Evolutionary conservation across 30 jellyfish, hydroid and myxozoan genomes (phyloP), one percentile per base, ranked within the genome.

Genomic region (Hydractinia echinata): DNA sequence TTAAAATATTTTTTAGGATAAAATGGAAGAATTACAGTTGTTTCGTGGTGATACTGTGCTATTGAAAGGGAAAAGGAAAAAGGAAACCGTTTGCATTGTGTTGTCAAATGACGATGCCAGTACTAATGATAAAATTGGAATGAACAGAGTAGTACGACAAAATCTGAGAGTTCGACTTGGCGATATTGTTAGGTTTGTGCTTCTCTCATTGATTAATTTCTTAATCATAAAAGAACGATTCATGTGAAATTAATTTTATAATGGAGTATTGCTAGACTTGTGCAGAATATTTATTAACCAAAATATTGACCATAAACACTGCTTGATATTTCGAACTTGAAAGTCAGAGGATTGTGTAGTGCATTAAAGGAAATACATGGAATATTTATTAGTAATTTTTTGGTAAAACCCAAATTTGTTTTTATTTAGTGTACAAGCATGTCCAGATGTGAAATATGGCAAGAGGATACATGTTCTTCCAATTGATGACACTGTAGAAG

Each of bases 371-470:
- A 30, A 30, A 30, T 30, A 30, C 44, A 30, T 30, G 44, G 44
- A 30, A 30, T 30, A 30, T 30, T 30, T 30, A 1, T 30, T 30
- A 30, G 44, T 2, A 30, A 30, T 30, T 30, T n/a, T 30, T 30
- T 30, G 44, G 44, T 30, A 30, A 30, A 30, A 30, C 44, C 44
- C 2, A 1, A 30, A 30, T 30, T 30, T 30, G 7, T 72, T 68
- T 7, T 7, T 60, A 49, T 30, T 5, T 72, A 92, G 99, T 84
- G 90, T 94, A 7, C 97, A 88, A 69, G 88, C 96, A 5, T 94
- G 96, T 64, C 97, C 97, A 9, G 99, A 95, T 86, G 99, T 95
- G 48, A 88, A 88, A 74, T 95, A 95, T 89, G 99, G 99, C 3
- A 84, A 89, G 54, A 84, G 97, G 66, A 83, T 95, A 14, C 96